A percentile compares a stretch with the other conserved stretches of the same genome.
phyloP scores from a whole-genome alignment of 2,797 vertebrate genomes.

The Characodon lateralis region DNA sequence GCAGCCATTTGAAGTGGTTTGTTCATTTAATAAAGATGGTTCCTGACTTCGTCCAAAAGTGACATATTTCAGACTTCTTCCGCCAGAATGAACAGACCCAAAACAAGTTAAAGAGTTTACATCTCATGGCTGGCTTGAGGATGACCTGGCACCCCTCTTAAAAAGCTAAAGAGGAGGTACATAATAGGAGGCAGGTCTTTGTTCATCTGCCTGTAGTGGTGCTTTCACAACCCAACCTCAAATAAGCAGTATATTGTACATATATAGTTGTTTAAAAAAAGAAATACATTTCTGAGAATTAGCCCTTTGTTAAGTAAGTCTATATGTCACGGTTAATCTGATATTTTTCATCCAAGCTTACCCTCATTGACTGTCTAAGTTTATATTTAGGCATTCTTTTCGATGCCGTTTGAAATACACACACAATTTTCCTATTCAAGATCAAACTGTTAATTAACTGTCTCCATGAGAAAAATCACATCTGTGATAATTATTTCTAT shows the following conservation, averaged over 20 bases:
- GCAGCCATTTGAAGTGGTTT: neutral
- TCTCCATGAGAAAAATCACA: neutral
- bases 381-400: constrained; percentile 2
- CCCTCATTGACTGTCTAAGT: constrained; percentile 8
- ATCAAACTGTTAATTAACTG: neutral
- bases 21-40: neutral
- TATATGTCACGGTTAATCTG: too few relatives aligned
- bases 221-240: neutral
- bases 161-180: neutral
- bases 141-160: neutral
- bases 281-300: neutral
- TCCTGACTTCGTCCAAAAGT: neutral
- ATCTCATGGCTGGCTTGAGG: neutral
- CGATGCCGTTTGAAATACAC: neutral
- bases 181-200: neutral
- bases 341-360: neutral
- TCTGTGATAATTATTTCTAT: neutral
- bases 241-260: too few relatives aligned
- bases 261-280: too few relatives aligned
- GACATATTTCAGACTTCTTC: neutral
- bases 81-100: neutral
- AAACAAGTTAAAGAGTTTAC: neutral
- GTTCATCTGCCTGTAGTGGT: neutral
- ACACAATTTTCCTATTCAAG: neutral
- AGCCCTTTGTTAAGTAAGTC: neutral